Percentiles rank a stretch among this genome's conserved stretches.
phyloP scores from a whole-genome alignment of 2,888 invertebrate genomes.

The Acleris holmiana region DNA sequence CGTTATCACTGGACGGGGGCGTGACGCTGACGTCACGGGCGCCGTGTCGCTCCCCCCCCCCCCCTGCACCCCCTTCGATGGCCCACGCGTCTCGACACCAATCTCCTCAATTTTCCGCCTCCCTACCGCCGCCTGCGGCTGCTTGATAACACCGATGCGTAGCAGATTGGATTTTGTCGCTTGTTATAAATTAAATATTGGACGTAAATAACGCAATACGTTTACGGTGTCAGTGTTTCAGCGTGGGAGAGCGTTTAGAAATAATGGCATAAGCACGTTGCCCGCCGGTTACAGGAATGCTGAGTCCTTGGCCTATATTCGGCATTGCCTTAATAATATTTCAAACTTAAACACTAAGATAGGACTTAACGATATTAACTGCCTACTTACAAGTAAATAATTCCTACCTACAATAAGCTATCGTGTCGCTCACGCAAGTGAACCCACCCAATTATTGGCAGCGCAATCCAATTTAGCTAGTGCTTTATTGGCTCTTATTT shows the following conservation, averaged over 20 bases:
- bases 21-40: conserved; percentile 42
- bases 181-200: conserved; percentile 27
- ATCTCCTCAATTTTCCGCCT: conserved; percentile 73
- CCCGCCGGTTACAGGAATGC: too few relatives aligned
- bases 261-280: too few relatives aligned
- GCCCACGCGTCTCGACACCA: conserved; percentile 43
- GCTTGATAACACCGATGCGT: conserved; percentile 55
- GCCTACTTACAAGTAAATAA: conserved; percentile 2
- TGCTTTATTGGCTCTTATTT: conserved; percentile 56
- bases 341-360: too few relatives aligned
- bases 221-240: conserved; percentile 11
- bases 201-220: conserved; percentile 23
- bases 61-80: conserved; percentile 29
- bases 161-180: conserved; percentile 32
- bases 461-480: conserved; percentile 57
- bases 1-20: conserved; percentile 38
- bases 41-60: conserved; percentile 37
- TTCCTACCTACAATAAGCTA: conserved; percentile 15
- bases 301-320: too few relatives aligned
- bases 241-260: neutral
- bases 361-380: too few relatives aligned
- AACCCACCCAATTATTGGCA: conserved; percentile 55
- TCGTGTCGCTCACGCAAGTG: conserved; percentile 44
- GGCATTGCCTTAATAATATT: too few relatives aligned
- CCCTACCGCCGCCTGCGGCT: conserved; percentile 64